Conservation (phyloP, 2,113 vertebrate species). For the Acanthisitta chloris region DNA sequence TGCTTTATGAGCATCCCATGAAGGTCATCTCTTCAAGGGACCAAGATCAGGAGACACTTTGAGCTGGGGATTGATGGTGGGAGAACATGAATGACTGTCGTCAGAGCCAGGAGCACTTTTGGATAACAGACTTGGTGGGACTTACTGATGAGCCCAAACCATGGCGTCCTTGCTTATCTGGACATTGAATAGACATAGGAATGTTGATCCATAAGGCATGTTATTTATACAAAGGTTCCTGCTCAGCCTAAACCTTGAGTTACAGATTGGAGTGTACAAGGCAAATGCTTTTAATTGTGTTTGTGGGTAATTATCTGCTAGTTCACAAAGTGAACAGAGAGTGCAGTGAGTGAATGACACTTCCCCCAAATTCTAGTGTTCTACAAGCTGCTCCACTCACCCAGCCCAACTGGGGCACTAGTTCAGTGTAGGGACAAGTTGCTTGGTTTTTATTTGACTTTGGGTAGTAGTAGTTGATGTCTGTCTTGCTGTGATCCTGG, state of each 20-base stretch:
- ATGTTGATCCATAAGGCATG: neutral
- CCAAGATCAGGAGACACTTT: rapidly evolving
- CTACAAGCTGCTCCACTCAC: neutral
- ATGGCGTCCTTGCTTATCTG: rapidly evolving
- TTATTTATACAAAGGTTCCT: neutral
- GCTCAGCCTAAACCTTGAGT: neutral
- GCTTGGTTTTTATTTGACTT: neutral
- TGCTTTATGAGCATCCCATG: rapidly evolving
- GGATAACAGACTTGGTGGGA: neutral
- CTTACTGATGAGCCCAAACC: neutral
- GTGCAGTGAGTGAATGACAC: neutral
- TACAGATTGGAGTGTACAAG: neutral
- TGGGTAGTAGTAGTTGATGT: neutral
- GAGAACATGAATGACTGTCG: rapidly evolving
- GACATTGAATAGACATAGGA: neutral
- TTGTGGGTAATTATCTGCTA: neutral
- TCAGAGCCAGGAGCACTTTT: neutral
- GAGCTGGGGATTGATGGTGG: rapidly evolving
- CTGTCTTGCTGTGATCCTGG: neutral
- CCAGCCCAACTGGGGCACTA: rapidly evolving
- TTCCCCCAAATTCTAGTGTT: neutral
- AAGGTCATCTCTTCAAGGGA: neutral
- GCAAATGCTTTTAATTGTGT: neutral
- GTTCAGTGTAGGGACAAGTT: neutral
- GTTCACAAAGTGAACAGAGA: neutral